Evolutionary conservation across 2,888 invertebrate species (phyloP).

Genomic region (Altica lythri): DNA sequence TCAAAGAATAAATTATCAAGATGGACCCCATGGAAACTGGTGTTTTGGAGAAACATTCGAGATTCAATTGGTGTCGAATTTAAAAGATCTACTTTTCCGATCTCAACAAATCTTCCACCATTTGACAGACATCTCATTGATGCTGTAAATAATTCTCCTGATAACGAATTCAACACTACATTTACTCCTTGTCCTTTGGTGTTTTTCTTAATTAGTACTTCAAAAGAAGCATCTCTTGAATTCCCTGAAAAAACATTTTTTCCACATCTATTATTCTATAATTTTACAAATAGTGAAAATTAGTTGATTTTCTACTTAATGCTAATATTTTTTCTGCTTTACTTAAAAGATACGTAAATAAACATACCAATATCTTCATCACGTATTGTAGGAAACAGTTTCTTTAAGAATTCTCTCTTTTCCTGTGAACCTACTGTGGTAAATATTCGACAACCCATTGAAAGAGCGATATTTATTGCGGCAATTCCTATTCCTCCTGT

Average conservation of each 20-base stretch:
- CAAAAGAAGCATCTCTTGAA: slow-evolving; percentile 85
- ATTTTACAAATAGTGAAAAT: too few species aligned
- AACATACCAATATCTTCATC: slow-evolving; percentile 71
- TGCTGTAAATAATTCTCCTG: slow-evolving; percentile 84
- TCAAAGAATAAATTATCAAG: not conserved
- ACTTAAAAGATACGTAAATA: too few species aligned
- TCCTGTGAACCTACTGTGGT: slow-evolving; percentile 86
- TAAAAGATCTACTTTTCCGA: slow-evolving; percentile 80
- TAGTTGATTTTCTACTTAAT: too few species aligned
- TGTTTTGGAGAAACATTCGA: slow-evolving; percentile 71
- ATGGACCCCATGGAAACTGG: slow-evolving; percentile 68
- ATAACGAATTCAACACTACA: slow-evolving; percentile 83
- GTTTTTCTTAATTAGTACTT: slow-evolving; percentile 77
- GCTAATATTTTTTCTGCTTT: too few species aligned
- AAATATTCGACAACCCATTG: slow-evolving; percentile 80
- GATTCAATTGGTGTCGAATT: slow-evolving; percentile 65
- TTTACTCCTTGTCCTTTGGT: slow-evolving; percentile 66
- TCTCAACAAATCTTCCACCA: slow-evolving; percentile 76
- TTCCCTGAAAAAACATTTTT: slow-evolving; percentile 64
- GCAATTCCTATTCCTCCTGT: slow-evolving; percentile 90
- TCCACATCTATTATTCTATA: too few species aligned
- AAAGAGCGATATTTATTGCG: slow-evolving; percentile 86
- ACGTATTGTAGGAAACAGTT: slow-evolving; percentile 78
- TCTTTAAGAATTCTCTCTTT: slow-evolving; percentile 81
- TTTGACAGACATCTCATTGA: slow-evolving; percentile 64